Conservation (phyloP, 2,888 invertebrate genomes). For the Amiota communis region DNA sequence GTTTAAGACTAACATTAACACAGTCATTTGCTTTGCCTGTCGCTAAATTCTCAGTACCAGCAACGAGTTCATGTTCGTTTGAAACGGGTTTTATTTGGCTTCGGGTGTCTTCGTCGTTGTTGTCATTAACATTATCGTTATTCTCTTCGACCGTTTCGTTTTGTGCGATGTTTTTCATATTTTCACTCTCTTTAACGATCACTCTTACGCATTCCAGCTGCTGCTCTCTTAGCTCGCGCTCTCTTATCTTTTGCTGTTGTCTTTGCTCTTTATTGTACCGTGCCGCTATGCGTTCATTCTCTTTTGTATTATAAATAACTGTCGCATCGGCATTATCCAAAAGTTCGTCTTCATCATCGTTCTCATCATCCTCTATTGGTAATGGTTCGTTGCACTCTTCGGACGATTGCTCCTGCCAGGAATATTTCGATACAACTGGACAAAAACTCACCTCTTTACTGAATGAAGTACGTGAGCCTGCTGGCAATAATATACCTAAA, state of each 20-base stretch:
- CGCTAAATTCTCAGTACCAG: too few species aligned
- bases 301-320: constrained; percentile 65
- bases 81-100: constrained; percentile 41
- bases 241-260: constrained; percentile 31
- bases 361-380: constrained; percentile 42
- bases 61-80: background rate
- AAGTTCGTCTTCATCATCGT: constrained; percentile 48
- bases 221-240: constrained; percentile 35
- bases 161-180: constrained; percentile 45
- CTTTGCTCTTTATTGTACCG: constrained; percentile 49
- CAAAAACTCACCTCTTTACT: constrained; percentile 84
- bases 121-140: background rate
- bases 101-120: constrained; percentile 30
- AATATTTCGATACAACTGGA: constrained; percentile 85
- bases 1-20: constrained; percentile 50
- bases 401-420: constrained; percentile 81
- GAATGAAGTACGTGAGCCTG: constrained; percentile 69
- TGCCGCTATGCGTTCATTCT: constrained; percentile 64
- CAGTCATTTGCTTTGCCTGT: constrained; percentile 8
- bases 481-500: constrained; percentile 70
- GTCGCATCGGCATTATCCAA: constrained; percentile 63
- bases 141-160: constrained; percentile 43
- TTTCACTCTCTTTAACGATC: constrained; percentile 43
- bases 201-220: background rate
- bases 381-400: constrained; percentile 63